Evolutionary conservation across 1,140 invertebrate genomes (phyloP).

Genomic region (Bombus waltoni): DNA sequence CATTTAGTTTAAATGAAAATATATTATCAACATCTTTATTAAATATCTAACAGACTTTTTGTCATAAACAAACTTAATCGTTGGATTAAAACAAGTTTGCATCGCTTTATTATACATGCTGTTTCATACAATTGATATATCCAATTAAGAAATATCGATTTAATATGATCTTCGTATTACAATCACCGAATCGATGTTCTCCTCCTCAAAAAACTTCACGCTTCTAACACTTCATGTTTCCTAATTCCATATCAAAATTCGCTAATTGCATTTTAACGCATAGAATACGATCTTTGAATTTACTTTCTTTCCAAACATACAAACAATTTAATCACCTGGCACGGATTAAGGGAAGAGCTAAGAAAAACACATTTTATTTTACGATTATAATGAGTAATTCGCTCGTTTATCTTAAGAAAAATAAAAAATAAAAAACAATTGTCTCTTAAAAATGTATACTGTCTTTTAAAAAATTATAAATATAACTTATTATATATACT

Average conservation of each 20-base stretch:
- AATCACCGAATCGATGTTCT: not conserved
- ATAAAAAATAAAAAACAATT: too few relatives aligned
- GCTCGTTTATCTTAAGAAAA: too few relatives aligned
- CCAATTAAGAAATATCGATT: not conserved
- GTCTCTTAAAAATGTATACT: too few relatives aligned
- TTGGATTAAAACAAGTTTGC: not conserved
- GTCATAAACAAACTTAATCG: not conserved
- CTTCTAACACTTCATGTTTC: not conserved
- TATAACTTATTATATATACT: too few relatives aligned
- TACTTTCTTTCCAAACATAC: too few relatives aligned
- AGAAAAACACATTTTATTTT: too few relatives aligned
- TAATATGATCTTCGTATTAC: not conserved
- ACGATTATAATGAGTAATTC: too few relatives aligned
- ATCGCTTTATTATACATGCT: not conserved
- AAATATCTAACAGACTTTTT: not conserved
- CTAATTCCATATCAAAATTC: not conserved
- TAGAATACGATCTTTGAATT: not conserved
- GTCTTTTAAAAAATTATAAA: too few relatives aligned
- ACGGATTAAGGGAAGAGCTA: too few relatives aligned
- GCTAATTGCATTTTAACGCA: not conserved
- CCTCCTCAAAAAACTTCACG: not conserved
- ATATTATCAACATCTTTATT: not conserved
- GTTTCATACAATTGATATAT: not conserved
- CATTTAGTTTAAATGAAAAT: not conserved
- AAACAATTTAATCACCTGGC: too few relatives aligned